Evolutionary conservation across 2,888 invertebrate species (phyloP).

Genomic region (Masnerella sp.): DNA sequence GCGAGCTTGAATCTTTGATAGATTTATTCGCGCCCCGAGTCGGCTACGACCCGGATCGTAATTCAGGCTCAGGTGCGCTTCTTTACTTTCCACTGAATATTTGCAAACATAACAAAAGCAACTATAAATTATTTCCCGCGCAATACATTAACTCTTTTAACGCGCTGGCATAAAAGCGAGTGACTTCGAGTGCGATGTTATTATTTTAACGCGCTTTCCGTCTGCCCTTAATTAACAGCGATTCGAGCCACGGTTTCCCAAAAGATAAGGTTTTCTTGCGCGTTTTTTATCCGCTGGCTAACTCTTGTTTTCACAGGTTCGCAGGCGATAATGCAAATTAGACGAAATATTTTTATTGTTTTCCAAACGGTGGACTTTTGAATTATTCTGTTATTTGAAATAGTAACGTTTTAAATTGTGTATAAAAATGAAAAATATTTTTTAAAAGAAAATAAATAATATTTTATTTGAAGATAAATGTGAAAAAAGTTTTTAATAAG

Average conservation of each 20-base stretch:
- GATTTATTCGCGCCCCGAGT: constrained; percentile 51
- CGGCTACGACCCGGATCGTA: constrained; percentile 46
- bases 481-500: no score
- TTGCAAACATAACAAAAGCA: constrained; percentile 51
- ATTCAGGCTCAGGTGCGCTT: constrained; percentile 57
- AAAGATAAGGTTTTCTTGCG: not conserved
- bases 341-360: no score
- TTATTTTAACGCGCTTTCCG: constrained; percentile 8
- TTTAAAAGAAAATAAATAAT: no score
- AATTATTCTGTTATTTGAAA: no score
- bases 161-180: constrained; percentile 12
- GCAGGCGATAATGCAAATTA: no score
- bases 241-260: not conserved
- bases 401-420: no score
- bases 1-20: constrained; percentile 52
- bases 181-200: constrained; percentile 28
- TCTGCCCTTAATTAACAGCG: constrained; percentile 12
- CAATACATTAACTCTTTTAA: constrained; percentile 49
- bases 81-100: constrained; percentile 47
- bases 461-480: no score
- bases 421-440: no score
- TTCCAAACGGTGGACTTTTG: no score
- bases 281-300: no score
- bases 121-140: constrained; percentile 39
- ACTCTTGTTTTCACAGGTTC: not conserved